A percentile compares a stretch with the other conserved stretches of the same genome.
These are phyloP conservation scores for Paratrypauchen microcephalus DNA, from an alignment of 2,797 vertebrate genomes.

Conservation along the genomic window DNA sequence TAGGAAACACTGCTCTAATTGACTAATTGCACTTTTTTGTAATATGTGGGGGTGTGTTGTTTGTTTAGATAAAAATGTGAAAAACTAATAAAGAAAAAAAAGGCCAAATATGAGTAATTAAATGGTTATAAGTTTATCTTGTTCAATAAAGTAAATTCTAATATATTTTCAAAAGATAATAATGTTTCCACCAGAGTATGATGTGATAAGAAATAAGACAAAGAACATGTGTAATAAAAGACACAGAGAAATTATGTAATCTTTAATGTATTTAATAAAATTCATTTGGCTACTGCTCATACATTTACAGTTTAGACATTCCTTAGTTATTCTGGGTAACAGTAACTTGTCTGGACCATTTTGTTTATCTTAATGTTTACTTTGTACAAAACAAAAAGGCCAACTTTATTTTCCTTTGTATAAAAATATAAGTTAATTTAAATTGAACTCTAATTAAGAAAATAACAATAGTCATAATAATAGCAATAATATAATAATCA, in stretches of 20 bases:
- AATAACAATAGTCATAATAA: conserved; percentile 84
- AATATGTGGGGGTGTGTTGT: not conserved
- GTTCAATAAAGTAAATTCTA: not conserved
- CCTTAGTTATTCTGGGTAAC: conserved; percentile 78
- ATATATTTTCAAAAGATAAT: not conserved
- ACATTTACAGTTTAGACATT: conserved; percentile 82
- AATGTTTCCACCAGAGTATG: not conserved
- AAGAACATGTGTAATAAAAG: not conserved
- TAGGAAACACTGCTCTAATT: too few relatives aligned
- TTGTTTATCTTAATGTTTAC: conserved; percentile 76
- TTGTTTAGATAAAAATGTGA: too few relatives aligned
- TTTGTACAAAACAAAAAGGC: conserved; percentile 85
- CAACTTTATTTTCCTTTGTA: conserved; percentile 77
- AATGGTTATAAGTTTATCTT: not conserved
- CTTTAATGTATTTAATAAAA: conserved; percentile 84
- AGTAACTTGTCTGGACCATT: conserved; percentile 78
- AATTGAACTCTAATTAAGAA: conserved; percentile 85
- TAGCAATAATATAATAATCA: conserved; percentile 70
- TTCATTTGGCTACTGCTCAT: conserved; percentile 80
- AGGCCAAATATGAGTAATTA: too few relatives aligned
- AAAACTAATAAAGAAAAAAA: too few relatives aligned
- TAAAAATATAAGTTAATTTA: conserved; percentile 90
- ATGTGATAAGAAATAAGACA: not conserved
- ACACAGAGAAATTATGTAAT: not conserved
- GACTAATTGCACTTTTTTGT: not conserved